phyloP scores from a whole-genome alignment of 2,888 invertebrate species.

The Machimus atricapillus region DNA sequence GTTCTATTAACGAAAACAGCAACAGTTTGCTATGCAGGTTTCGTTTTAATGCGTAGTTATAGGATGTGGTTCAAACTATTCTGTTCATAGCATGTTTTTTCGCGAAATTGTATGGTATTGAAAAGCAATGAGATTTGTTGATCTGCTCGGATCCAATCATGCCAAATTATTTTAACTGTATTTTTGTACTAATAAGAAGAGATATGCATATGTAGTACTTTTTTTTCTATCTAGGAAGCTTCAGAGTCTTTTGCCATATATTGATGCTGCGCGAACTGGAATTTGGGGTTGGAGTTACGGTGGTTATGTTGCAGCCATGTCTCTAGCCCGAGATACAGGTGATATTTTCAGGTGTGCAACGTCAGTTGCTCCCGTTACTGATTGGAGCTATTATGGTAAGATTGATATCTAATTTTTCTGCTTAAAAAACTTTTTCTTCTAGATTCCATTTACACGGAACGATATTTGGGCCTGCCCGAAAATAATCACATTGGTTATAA shows the following conservation, averaged over 20 bases:
- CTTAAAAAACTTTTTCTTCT: conserved; percentile 41
- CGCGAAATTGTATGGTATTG: too few species aligned
- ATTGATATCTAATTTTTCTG: background rate
- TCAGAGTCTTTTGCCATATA: conserved; percentile 72
- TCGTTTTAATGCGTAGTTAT: too few species aligned
- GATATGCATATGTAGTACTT: too few species aligned
- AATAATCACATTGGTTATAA: conserved; percentile 79
- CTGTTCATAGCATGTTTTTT: too few species aligned
- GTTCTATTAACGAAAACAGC: too few species aligned
- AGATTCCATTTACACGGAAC: conserved; percentile 97
- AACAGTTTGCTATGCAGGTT: too few species aligned
- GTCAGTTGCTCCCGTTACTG: conserved; percentile 95
- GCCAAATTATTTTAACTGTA: too few species aligned
- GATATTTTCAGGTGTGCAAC: conserved; percentile 90
- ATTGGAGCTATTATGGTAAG: conserved; percentile 93
- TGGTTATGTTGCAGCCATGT: conserved; percentile 90
- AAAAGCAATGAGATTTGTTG: too few species aligned
- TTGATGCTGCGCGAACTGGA: conserved; percentile 82
- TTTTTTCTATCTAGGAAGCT: conserved; percentile 51
- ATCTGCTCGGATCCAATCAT: too few species aligned
- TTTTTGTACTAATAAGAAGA: background rate
- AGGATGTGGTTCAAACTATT: too few species aligned
- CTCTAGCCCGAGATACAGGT: conserved; percentile 77
- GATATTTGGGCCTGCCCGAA: conserved; percentile 90
- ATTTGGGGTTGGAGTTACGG: conserved; percentile 99